Base-by-base conservation (phyloP, 2,797 vertebrate genomes). In the Enoplosus armatus region DNA sequence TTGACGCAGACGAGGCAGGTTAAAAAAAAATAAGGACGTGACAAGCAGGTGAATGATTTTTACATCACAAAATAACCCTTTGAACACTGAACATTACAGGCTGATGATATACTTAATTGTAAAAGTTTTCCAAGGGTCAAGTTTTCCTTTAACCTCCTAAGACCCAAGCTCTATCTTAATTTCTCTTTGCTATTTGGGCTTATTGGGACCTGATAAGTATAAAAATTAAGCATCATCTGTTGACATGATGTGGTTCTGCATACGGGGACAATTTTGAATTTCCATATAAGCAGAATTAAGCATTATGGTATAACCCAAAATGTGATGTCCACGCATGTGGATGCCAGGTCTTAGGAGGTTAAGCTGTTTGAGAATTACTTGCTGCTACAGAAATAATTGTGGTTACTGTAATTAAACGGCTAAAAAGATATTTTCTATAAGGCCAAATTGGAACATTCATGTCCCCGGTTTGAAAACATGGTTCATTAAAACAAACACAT, bases 141-240 rank as follows among this genome's bases (percentile, higher is more conserved):
- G 47, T 48, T 72, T 68, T 63, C 15, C 51, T 69, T 50, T 24
- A n/a, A n/a, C n/a, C n/a, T n/a, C n/a, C n/a, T n/a, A n/a, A n/a
- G n/a, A n/a, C n/a, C n/a, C n/a, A n/a, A n/a, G n/a, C n/a, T n/a
- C n/a, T n/a, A n/a, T n/a, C n/a, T n/a, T n/a, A n/a, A n/a, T n/a
- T n/a, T n/a, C n/a, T n/a, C n/a, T n/a, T n/a, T n/a, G n/a, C n/a
- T n/a, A n/a, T n/a, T n/a, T n/a, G n/a, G n/a, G n/a, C n/a, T n/a
- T n/a, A n/a, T n/a, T n/a, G n/a, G n/a, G n/a, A n/a, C n/a, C n/a
- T n/a, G n/a, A n/a, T n/a, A n/a, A n/a, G n/a, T n/a, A n/a, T n/a
- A n/a, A n/a, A n/a, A n/a, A n/a, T n/a, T n/a, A n/a, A n/a, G n/a
- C n/a, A n/a, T n/a, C n/a, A n/a, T n/a, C n/a, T n/a, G n/a, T n/a